phyloP scores from a whole-genome alignment of 37 sponge, comb jelly and placozoan species.

The Amphimedon queenslandica region DNA sequence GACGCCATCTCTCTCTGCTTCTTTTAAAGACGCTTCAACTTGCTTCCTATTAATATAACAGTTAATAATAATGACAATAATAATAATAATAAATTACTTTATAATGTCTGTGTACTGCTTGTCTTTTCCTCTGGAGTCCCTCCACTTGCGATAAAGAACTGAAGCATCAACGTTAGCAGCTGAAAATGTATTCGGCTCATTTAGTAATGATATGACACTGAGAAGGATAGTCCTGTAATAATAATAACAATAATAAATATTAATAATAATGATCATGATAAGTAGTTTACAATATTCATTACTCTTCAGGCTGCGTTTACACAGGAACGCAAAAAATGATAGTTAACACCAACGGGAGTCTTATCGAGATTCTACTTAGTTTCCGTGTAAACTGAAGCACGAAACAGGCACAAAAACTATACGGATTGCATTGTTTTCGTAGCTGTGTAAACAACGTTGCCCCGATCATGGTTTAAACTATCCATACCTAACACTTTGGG shows the following conservation, averaged over 20 bases:
- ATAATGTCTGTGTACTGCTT: conserved; percentile 79
- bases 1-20: conserved; percentile 88
- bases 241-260: too few relatives aligned
- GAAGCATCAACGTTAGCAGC: conserved; percentile 99
- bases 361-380: too few relatives aligned
- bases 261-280: too few relatives aligned
- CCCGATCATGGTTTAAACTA: too few relatives aligned
- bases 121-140: conserved; percentile 82
- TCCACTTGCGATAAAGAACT: conserved; percentile 94
- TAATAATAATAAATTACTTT: conserved; percentile 43
- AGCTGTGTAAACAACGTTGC: too few relatives aligned
- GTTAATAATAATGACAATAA: background rate
- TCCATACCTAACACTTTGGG: conserved; percentile 88
- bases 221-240: conserved; percentile 85
- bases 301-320: too few relatives aligned
- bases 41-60: conserved; percentile 60
- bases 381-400: too few relatives aligned
- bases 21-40: conserved; percentile 80
- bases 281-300: too few relatives aligned
- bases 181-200: conserved; percentile 96
- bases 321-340: too few relatives aligned
- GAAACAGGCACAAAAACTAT: too few relatives aligned
- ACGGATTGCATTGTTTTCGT: too few relatives aligned
- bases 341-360: too few relatives aligned
- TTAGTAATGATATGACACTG: conserved; percentile 91